Evolutionary conservation across 2,113 vertebrate genomes (phyloP).

Genomic region (Lepidothrix coronata): DNA sequence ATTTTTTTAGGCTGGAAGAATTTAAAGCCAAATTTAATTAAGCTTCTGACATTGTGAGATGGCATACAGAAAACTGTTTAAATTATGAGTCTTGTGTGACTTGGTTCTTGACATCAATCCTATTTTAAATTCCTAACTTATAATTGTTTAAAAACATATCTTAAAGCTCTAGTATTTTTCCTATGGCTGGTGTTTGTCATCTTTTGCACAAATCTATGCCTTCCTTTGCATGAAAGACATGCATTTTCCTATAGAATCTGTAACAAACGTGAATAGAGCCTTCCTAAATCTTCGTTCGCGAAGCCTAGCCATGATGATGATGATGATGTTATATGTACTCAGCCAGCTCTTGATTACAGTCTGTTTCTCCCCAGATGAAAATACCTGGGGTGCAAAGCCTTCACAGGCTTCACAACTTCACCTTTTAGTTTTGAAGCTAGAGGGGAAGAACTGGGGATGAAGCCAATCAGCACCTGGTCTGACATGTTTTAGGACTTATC

Average conservation of each 20-base stretch:
- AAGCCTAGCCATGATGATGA: too few relatives aligned
- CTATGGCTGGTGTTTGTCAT: not conserved
- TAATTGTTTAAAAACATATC: not conserved
- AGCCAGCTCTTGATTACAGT: not conserved
- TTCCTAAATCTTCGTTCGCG: too few relatives aligned
- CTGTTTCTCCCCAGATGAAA: not conserved
- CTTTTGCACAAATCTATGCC: not conserved
- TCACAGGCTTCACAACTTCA: not conserved
- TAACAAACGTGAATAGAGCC: too few relatives aligned
- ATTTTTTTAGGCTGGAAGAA: not conserved
- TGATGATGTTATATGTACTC: not conserved
- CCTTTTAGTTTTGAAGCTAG: not conserved
- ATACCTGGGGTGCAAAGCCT: not conserved
- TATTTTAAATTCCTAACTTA: not conserved
- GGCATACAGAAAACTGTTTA: not conserved
- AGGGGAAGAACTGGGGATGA: not conserved
- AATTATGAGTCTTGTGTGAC: not conserved
- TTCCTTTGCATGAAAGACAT: not conserved
- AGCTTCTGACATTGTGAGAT: not conserved
- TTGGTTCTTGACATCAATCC: not conserved
- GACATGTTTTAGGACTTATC: not conserved
- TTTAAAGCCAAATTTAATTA: conserved; percentile 46
- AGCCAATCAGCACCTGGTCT: not conserved
- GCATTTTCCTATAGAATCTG: not conserved
- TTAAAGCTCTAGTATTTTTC: not conserved